These are phyloP conservation scores for Brachyhypopomus gauderio DNA, from an alignment of 2,113 vertebrate genomes.

Conservation along the genomic window DNA sequence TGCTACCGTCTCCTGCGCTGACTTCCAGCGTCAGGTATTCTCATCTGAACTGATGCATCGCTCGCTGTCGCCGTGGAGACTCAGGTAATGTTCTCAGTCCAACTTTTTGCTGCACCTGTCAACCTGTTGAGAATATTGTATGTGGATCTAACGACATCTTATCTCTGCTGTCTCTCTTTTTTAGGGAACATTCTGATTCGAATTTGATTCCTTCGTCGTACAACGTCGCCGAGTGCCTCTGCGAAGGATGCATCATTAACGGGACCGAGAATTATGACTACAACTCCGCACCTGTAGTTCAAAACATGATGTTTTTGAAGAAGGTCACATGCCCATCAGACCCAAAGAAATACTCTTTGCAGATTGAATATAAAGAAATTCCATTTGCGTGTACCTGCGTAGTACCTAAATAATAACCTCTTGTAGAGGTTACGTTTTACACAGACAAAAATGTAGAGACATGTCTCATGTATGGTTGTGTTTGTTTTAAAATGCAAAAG, in stretches of 20 bases:
- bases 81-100: conserved; percentile 57
- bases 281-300: conserved; percentile 73
- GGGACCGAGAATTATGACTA: conserved; percentile 68
- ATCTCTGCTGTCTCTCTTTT: background rate
- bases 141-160: background rate
- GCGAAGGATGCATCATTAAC: conserved; percentile 77
- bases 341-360: conserved; percentile 57
- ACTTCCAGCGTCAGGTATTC: conserved; percentile 44
- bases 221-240: conserved; percentile 81
- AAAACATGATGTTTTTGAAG: conserved; percentile 77
- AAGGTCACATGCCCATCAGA: conserved; percentile 62
- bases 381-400: conserved; percentile 84
- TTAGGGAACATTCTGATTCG: conserved; percentile 67
- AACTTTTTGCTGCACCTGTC: too few relatives aligned
- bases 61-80: conserved; percentile 86
- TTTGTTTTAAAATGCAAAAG: conserved; percentile 71
- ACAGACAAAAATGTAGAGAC: conserved; percentile 41
- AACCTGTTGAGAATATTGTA: background rate
- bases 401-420: conserved; percentile 54
- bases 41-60: conserved; percentile 57
- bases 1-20: conserved; percentile 52
- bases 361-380: conserved; percentile 65
- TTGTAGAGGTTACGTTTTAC: conserved; percentile 36
- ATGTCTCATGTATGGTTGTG: conserved; percentile 52
- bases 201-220: conserved; percentile 73